phyloP scores from a whole-genome alignment of 2,797 vertebrate genomes.

The Coregonus sp. region DNA sequence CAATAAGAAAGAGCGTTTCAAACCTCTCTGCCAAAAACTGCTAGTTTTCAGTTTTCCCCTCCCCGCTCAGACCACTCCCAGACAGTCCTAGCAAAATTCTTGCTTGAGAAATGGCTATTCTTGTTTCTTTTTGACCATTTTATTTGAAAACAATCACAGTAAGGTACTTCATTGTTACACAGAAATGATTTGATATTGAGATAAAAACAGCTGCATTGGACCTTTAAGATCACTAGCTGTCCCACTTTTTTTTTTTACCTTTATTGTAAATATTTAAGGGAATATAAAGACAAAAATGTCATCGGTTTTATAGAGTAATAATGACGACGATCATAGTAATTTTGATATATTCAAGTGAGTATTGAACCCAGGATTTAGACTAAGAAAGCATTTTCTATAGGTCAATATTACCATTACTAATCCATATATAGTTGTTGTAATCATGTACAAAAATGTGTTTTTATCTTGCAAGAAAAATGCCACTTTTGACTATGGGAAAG shows the following conservation, averaged over 20 bases:
- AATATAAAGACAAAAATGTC: constrained; percentile 65
- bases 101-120: too few species aligned
- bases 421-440: constrained; percentile 72
- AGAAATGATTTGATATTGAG: too few species aligned
- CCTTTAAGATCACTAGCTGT: constrained; percentile 37
- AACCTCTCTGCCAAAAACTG: too few species aligned
- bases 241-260: constrained; percentile 66
- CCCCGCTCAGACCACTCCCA: too few species aligned
- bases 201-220: too few species aligned
- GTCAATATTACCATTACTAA: constrained; percentile 71
- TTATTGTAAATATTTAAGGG: constrained; percentile 78
- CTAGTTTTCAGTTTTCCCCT: too few species aligned
- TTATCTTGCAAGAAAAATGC: constrained; percentile 58
- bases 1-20: too few species aligned
- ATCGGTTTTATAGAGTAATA: constrained; percentile 73
- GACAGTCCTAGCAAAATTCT: too few species aligned
- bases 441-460: constrained; percentile 66
- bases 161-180: too few species aligned
- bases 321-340: constrained; percentile 72
- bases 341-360: constrained; percentile 77
- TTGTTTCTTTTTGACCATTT: too few species aligned
- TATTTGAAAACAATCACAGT: too few species aligned
- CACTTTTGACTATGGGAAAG: constrained; percentile 56
- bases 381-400: constrained; percentile 68
- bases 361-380: constrained; percentile 70